Percentiles rank a stretch among this genome's conserved stretches.
phyloP scores from a whole-genome alignment of 2,113 vertebrate species.

The Eubucco bourcierii region DNA sequence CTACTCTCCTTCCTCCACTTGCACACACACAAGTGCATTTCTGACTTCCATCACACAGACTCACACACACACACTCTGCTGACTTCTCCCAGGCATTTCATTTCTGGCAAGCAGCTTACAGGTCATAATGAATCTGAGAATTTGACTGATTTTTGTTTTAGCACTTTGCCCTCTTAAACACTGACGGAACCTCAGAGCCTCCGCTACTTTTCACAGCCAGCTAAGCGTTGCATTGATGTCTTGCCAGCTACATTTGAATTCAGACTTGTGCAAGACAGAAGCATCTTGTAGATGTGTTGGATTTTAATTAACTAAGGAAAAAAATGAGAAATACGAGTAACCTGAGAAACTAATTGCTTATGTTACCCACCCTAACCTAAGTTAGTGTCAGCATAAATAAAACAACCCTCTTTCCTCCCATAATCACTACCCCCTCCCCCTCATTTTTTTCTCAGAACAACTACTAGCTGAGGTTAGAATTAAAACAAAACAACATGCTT shows the following conservation, averaged over 20 bases:
- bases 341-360: neutral
- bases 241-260: neutral
- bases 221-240: neutral
- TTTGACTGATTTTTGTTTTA: slow-evolving; percentile 43
- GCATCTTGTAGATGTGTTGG: slow-evolving; percentile 22
- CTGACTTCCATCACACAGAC: neutral
- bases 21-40: neutral
- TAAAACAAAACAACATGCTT: neutral
- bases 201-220: slow-evolving; percentile 13
- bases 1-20: neutral
- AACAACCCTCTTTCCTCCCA: neutral
- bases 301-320: neutral
- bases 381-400: neutral
- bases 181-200: neutral
- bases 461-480: neutral
- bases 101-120: neutral
- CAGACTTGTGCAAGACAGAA: slow-evolving; percentile 16
- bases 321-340: neutral
- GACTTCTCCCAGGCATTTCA: slow-evolving; percentile 10
- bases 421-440: neutral
- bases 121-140: slow-evolving; percentile 34
- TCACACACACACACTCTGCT: neutral
- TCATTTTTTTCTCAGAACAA: neutral
- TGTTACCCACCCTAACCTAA: neutral
- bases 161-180: slow-evolving; percentile 30